Evolutionary conservation across 2,888 invertebrate species (phyloP).

Genomic region (Campopleginae sp.): DNA sequence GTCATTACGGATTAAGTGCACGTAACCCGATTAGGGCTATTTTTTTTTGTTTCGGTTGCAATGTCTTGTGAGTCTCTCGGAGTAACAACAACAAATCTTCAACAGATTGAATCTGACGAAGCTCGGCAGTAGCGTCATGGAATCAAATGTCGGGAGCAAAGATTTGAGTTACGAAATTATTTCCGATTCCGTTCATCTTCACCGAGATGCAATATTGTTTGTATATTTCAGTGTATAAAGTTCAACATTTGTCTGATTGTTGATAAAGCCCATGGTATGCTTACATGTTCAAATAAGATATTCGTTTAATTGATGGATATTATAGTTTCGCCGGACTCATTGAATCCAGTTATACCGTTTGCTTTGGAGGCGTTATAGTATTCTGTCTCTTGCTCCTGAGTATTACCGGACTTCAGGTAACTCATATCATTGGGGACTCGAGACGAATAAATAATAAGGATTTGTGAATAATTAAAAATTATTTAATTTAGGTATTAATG

Average conservation of each 20-base stretch:
- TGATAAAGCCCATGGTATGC: not conserved
- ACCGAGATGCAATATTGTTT: constrained; percentile 48
- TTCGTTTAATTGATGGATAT: constrained; percentile 6
- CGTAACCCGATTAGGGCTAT: too few species aligned
- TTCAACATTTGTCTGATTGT: not conserved
- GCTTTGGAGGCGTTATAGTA: constrained; percentile 27
- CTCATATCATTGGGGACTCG: not conserved
- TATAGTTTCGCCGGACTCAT: constrained; percentile 57
- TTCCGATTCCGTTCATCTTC: constrained; percentile 46
- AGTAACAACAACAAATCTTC: not conserved
- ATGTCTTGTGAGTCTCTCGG: too few species aligned
- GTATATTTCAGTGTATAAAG: not conserved
- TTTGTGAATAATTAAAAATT: not conserved
- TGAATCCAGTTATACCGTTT: constrained; percentile 43
- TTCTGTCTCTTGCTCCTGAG: constrained; percentile 54
- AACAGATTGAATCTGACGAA: constrained; percentile 30
- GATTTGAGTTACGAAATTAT: constrained; percentile 25
- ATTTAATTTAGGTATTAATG: constrained; percentile 48
- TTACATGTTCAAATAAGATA: not conserved
- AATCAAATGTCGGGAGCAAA: not conserved
- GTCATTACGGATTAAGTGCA: too few species aligned
- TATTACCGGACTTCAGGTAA: constrained; percentile 59
- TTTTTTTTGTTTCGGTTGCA: too few species aligned
- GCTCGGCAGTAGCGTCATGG: not conserved
- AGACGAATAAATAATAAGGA: not conserved